Conservation (phyloP, 2,113 vertebrate genomes). For the Oxyruncus cristatus region DNA sequence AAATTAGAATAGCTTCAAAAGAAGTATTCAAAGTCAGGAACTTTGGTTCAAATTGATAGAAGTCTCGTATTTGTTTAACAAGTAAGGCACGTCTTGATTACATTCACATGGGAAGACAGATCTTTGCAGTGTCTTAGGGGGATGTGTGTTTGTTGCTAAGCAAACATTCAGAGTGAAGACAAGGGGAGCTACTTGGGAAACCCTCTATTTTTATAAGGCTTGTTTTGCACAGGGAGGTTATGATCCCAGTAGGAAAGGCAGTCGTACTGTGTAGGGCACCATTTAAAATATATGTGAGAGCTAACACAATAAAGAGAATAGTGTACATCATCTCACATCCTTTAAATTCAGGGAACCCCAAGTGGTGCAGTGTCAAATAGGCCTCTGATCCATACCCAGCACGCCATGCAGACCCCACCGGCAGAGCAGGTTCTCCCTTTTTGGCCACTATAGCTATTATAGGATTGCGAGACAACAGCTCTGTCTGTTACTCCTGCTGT, state of each 20-base stretch:
- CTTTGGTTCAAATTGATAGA: background rate
- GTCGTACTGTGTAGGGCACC: background rate
- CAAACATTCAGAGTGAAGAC: background rate
- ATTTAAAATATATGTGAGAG: background rate
- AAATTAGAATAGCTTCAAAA: background rate
- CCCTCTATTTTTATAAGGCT: background rate
- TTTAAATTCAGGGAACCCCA: background rate
- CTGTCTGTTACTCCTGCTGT: background rate
- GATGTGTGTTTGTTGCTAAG: background rate
- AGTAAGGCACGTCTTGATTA: background rate
- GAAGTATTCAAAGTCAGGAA: background rate
- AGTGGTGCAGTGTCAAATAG: background rate
- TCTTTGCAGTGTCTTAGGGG: background rate
- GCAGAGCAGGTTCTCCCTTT: background rate
- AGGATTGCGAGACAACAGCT: background rate
- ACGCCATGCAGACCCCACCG: accelerated
- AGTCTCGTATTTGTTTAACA: background rate
- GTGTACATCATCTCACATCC: background rate
- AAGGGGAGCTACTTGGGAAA: background rate
- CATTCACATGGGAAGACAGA: background rate
- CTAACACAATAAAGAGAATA: background rate
- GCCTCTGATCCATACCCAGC: background rate
- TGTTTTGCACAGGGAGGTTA: background rate
- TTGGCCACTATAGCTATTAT: background rate
- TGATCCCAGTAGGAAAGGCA: background rate